phyloP scores from a whole-genome alignment of 2,888 invertebrate genomes.

The Lucinisca nassula region DNA sequence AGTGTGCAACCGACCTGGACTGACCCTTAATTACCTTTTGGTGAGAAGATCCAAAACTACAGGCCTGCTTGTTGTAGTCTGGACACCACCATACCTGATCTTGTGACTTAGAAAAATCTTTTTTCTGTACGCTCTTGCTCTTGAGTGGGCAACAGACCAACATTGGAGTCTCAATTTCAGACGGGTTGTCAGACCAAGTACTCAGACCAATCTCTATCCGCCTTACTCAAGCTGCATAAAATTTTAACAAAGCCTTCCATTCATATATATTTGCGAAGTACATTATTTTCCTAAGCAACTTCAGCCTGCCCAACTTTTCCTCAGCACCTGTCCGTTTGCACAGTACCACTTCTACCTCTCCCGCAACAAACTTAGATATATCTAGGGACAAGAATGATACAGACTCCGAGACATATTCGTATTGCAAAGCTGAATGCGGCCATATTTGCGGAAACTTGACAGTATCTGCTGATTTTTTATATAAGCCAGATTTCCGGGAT shows the following conservation, averaged over 20 bases:
- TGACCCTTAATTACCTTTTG: background rate
- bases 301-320: conserved; percentile 9
- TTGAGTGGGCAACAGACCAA: background rate
- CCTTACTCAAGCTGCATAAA: conserved; percentile 22
- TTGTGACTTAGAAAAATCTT: background rate
- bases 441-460: background rate
- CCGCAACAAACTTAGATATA: background rate
- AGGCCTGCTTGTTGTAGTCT: background rate
- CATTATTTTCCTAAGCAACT: conserved; percentile 6
- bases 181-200: background rate
- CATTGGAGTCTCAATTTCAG: conserved; percentile 18
- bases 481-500: background rate
- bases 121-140: background rate
- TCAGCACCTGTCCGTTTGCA: background rate
- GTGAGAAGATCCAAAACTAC: background rate
- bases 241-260: conserved; percentile 27
- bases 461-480: background rate
- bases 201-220: conserved; percentile 16
- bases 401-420: background rate
- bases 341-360: conserved; percentile 6
- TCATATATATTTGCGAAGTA: conserved; percentile 24
- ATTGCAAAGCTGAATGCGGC: background rate
- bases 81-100: background rate
- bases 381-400: conserved; percentile 7
- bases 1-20: background rate